Percentiles rank a stretch among this genome's conserved stretches.
phyloP scores from a whole-genome alignment of 2,888 invertebrate species.

The Hemithea aestivaria region DNA sequence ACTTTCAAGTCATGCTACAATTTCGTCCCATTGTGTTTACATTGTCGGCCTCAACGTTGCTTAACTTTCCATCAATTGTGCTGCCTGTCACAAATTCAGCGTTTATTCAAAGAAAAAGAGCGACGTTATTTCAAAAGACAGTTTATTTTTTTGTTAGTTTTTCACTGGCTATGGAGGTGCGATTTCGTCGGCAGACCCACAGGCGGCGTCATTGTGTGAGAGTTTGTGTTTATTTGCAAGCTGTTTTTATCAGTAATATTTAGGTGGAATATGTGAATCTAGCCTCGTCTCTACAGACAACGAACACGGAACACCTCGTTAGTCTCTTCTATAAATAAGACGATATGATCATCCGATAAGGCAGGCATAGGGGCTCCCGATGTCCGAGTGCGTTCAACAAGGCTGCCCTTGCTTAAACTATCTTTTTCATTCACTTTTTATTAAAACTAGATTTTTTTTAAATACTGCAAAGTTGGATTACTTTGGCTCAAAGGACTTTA shows the following conservation, averaged over 20 bases:
- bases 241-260: conserved; percentile 31
- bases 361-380: conserved; percentile 15
- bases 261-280: conserved; percentile 25
- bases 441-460: too few species aligned
- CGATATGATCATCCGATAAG: conserved; percentile 49
- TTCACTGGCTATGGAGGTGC: conserved; percentile 19
- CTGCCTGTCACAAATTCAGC: conserved; percentile 45
- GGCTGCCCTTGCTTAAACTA: neutral
- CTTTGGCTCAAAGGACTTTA: too few species aligned
- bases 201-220: conserved; percentile 30
- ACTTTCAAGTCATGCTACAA: conserved; percentile 57
- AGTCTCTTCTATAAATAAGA: conserved; percentile 61
- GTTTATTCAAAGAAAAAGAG: conserved; percentile 36
- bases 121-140: conserved; percentile 28
- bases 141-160: conserved; percentile 33
- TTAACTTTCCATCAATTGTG: conserved; percentile 59
- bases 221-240: conserved; percentile 25
- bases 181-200: conserved; percentile 20
- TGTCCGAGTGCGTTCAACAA: conserved; percentile 9
- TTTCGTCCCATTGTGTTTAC: conserved; percentile 51
- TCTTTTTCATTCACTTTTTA: conserved; percentile 2
- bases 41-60: conserved; percentile 44
- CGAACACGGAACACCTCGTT: conserved; percentile 52
- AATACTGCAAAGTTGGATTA: too few species aligned
- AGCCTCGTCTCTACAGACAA: conserved; percentile 35